These are phyloP conservation scores for Scopus umbretta DNA, from an alignment of 2,113 vertebrate species.

Conservation along the genomic window DNA sequence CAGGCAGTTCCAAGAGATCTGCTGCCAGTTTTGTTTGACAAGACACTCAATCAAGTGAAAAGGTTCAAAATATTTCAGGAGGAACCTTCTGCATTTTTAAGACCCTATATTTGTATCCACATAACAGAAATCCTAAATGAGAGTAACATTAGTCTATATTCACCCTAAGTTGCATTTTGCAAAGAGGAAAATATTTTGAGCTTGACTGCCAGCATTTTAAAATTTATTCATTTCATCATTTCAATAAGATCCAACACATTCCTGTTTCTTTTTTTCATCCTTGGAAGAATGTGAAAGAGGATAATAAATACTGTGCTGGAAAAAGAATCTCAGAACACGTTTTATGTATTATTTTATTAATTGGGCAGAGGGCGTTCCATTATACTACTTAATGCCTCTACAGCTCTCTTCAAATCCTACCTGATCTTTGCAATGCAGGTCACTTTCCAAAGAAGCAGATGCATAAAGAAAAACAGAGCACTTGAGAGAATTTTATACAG, in stretches of 20 bases:
- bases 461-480: slow-evolving; percentile 15
- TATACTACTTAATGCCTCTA: not conserved
- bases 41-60: slow-evolving; percentile 77
- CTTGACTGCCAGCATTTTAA: not conserved
- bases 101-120: slow-evolving; percentile 59
- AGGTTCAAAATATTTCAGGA: slow-evolving; percentile 76
- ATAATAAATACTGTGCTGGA: not conserved
- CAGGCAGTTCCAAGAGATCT: slow-evolving; percentile 76
- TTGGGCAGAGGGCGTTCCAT: not conserved
- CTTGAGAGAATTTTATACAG: not conserved
- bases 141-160: slow-evolving; percentile 44
- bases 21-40: slow-evolving; percentile 81
- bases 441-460: slow-evolving; percentile 31
- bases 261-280: not conserved
- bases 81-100: slow-evolving; percentile 65
- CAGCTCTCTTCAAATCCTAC: slow-evolving; percentile 15
- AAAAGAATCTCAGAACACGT: not conserved
- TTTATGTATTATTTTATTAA: not conserved
- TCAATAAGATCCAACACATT: not conserved
- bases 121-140: slow-evolving; percentile 67
- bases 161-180: slow-evolving; percentile 37
- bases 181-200: slow-evolving; percentile 41
- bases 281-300: not conserved
- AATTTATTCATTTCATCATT: slow-evolving; percentile 14
- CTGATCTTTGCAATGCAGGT: slow-evolving; percentile 34